phyloP scores from a whole-genome alignment of 2,797 vertebrate genomes.

The Urocyon cinereoargenteus region DNA sequence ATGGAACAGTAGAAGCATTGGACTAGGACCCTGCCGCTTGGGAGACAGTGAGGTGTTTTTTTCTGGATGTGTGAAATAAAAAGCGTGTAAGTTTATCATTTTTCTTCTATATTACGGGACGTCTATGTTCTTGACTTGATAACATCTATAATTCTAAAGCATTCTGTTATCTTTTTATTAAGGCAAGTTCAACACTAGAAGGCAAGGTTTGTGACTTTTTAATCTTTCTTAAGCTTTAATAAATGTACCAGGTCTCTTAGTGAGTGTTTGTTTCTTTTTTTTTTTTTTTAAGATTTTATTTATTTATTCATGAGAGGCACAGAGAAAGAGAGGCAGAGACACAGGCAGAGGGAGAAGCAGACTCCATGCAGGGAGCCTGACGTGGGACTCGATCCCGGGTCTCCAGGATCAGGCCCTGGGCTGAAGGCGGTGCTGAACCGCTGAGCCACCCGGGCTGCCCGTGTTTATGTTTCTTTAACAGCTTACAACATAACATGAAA shows the following conservation, averaged over 20 bases:
- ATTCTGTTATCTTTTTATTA: conserved; percentile 22
- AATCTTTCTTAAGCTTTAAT: conserved; percentile 8
- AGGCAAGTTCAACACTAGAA: neutral
- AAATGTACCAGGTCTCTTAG: neutral
- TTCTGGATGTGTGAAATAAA: neutral
- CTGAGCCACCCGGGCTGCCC: no score
- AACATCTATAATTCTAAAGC: conserved; percentile 13
- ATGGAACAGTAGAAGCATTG: neutral
- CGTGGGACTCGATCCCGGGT: no score
- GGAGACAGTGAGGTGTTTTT: neutral
- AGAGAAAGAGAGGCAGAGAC: no score
- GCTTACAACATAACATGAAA: neutral
- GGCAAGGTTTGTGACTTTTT: neutral
- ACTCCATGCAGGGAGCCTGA: no score
- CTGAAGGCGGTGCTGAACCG: no score
- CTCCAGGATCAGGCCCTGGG: no score
- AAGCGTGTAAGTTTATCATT: conserved; percentile 7
- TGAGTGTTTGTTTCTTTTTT: neutral
- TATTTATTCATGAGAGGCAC: no score
- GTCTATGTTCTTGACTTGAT: neutral
- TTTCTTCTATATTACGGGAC: conserved; percentile 21
- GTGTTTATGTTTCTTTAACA: neutral
- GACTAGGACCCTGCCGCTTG: neutral
- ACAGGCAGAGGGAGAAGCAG: no score
- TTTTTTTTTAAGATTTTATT: neutral